Percentiles rank a stretch among this genome's conserved stretches.
These are phyloP conservation scores for Mustela nigripes DNA, from an alignment of 2,113 vertebrate species.

Conservation along the genomic window DNA sequence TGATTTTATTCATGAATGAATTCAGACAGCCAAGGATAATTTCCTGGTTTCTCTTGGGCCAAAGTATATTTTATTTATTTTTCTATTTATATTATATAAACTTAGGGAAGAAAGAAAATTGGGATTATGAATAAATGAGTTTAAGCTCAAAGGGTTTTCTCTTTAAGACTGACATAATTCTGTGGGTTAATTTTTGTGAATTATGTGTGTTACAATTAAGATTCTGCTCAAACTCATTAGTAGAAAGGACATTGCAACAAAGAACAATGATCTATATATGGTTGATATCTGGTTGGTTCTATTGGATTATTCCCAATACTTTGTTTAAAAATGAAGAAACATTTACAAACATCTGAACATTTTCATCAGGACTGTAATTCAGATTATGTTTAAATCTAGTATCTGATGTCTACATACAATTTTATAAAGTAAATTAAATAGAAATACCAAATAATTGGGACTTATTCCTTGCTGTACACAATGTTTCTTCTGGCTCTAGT, in stretches of 20 bases:
- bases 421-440: neutral
- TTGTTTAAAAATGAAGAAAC: neutral
- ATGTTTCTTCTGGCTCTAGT: neutral
- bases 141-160: neutral
- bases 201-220: neutral
- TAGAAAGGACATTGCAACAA: neutral
- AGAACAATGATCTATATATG: neutral
- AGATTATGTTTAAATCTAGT: neutral
- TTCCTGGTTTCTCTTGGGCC: neutral
- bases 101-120: neutral
- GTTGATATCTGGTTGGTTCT: neutral
- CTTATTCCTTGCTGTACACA: neutral
- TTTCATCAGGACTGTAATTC: neutral
- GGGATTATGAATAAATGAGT: neutral
- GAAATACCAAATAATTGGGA: neutral
- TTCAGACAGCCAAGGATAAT: neutral
- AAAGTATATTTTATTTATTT: neutral
- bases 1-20: conserved; percentile 15
- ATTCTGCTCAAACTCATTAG: neutral
- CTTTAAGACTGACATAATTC: neutral
- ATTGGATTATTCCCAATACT: neutral
- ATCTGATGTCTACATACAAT: neutral
- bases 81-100: neutral
- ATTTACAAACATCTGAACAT: neutral
- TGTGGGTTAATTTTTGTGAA: neutral